Conservation (phyloP, 2,113 vertebrate genomes). For the Lycocorax pyrrhopterus region DNA sequence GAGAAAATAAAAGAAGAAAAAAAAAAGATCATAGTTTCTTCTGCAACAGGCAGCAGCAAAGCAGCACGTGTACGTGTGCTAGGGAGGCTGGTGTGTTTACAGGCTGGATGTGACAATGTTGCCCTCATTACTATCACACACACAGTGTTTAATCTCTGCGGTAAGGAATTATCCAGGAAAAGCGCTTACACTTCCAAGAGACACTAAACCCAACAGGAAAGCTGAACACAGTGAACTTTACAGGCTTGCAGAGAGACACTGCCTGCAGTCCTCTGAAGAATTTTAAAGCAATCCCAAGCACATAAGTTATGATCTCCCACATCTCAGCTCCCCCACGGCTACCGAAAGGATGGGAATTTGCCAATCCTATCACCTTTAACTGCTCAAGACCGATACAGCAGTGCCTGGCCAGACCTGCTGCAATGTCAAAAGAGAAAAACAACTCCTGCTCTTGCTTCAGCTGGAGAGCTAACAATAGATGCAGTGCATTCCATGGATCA, state of each 20-base stretch:
- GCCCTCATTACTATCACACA: not conserved
- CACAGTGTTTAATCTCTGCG: not conserved
- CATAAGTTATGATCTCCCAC: not conserved
- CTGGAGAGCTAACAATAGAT: constrained; percentile 45
- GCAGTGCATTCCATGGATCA: constrained; percentile 21
- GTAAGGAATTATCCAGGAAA: not conserved
- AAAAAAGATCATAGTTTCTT: not conserved
- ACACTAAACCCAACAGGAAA: not conserved
- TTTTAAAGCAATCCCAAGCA: not conserved
- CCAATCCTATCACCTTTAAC: not conserved
- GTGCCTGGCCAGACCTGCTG: not conserved
- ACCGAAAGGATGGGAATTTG: not conserved
- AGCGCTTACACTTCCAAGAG: not conserved
- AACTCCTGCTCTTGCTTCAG: constrained; percentile 32
- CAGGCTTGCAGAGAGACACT: not conserved
- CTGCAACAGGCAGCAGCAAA: not conserved
- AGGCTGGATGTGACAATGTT: not conserved
- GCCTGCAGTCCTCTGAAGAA: not conserved
- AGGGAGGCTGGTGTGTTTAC: not conserved
- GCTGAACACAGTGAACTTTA: not conserved
- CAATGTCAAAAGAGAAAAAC: constrained; percentile 31
- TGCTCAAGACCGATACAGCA: not conserved
- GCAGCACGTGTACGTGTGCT: fast-evolving
- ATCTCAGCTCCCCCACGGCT: not conserved
- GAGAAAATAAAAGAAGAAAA: not conserved